Evolutionary conservation across 2,888 invertebrate genomes (phyloP).

Genomic region (Hyppa rectilinea): DNA sequence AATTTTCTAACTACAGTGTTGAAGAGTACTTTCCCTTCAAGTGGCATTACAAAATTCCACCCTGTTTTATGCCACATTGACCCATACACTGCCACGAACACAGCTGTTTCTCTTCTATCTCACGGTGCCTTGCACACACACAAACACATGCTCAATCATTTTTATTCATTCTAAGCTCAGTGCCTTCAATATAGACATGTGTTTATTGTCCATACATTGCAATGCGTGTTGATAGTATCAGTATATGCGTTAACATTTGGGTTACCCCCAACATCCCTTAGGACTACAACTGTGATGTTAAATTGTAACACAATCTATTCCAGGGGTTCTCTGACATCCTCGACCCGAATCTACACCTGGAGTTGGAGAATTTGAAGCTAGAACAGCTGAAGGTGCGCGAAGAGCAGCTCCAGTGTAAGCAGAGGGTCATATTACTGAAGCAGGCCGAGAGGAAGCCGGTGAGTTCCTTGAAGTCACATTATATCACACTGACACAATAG

Average conservation of each 20-base stretch:
- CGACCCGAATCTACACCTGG: constrained; percentile 75
- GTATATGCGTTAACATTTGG: background rate
- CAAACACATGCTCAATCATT: no score
- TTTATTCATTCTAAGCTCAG: no score
- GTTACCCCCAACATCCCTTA: background rate
- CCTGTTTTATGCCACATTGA: no score
- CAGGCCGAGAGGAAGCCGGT: constrained; percentile 75
- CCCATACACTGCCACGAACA: no score
- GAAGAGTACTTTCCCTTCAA: no score
- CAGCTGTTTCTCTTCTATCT: no score
- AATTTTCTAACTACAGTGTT: no score
- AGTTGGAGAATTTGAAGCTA: constrained; percentile 77
- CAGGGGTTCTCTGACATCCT: constrained; percentile 72
- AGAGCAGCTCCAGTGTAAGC: constrained; percentile 76
- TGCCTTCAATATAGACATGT: no score
- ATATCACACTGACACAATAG: background rate
- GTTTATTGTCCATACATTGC: no score
- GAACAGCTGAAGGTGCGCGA: constrained; percentile 79
- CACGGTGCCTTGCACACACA: no score
- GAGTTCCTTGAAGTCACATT: constrained; percentile 42
- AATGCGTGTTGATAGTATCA: no score
- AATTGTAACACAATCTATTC: constrained; percentile 3
- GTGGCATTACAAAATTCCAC: no score
- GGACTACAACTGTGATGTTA: background rate
- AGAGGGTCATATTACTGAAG: constrained; percentile 76